Base-by-base conservation (phyloP, 2,888 invertebrate genomes). In the Lasioglossum vierecki region DNA sequence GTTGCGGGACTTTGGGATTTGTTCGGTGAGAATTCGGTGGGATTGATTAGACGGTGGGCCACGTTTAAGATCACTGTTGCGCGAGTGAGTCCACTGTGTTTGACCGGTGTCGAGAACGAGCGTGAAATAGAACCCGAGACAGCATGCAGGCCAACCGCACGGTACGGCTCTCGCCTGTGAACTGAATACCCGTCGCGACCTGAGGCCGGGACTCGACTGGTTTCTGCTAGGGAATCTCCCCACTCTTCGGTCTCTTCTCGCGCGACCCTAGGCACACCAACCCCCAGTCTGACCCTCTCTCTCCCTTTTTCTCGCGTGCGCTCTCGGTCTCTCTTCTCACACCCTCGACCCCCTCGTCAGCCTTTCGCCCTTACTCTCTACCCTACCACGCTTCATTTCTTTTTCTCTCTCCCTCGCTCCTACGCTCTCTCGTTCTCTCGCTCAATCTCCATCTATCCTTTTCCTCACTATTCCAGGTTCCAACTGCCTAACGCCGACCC, bases 121-220 rank as follows among this genome's bases (percentile, higher is more conserved):
- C 13, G 26, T 60, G 8, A 18, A 72, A 66, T 41, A 46, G 49
- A 71, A 70, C 13, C 39, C 77, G 60, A n/a, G 41, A n/a, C 18
- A 68, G 22, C 60, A 30, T 70, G 72, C 82, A 75, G 46, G 73
- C 81, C 80, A 83, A 92, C 93, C 94, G 93, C 90, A 86, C 94
- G 91, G 84, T 85, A 93, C 94, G 94, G 93, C 93, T 91, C 91
- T 92, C 92, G 94, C 93, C 92, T 92, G 92, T 91, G 86, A 92
- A 94, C 94, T 94, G 91, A 94, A 93, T 92, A 90, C 93, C 93
- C 94, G 90, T 91, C 93, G 87, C 93, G 93, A 92, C 91, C 93
- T 93, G 92, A 93, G 92, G 93, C 94, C 93, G 92, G 92, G 91
- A 91, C 92, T 91, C 94, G 93, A 94, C 94, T 94, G 93, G 91